phyloP scores from a whole-genome alignment of 2,113 vertebrate species.

The Plectropomus leopardus region DNA sequence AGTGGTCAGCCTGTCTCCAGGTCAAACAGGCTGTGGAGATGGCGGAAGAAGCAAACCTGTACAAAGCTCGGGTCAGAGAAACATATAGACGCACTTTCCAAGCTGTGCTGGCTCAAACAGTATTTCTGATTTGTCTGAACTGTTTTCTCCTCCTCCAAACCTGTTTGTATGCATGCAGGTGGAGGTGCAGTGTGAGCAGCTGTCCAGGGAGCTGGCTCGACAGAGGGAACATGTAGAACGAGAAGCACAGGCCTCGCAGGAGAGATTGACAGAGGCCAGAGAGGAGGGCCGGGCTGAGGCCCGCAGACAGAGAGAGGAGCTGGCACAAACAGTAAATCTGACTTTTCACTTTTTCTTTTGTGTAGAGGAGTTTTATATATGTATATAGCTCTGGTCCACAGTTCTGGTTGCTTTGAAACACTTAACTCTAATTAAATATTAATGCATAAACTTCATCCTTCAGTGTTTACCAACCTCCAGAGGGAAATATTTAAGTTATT shows the following conservation, averaged over 20 bases:
- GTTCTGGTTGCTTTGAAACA: conserved; percentile 1
- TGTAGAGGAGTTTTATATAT: background rate
- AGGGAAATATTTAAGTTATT: background rate
- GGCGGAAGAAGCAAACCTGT: conserved; percentile 92
- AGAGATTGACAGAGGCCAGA: conserved; percentile 86
- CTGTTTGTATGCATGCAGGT: conserved; percentile 80
- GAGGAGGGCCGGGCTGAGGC: conserved; percentile 84
- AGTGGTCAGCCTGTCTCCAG: conserved; percentile 90
- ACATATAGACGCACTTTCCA: background rate
- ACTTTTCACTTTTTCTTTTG: background rate
- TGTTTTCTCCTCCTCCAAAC: background rate
- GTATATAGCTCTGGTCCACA: background rate
- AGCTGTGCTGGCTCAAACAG: background rate
- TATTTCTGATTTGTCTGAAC: background rate
- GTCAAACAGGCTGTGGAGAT: conserved; percentile 92
- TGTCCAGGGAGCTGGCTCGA: conserved; percentile 88
- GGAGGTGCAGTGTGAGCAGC: conserved; percentile 89
- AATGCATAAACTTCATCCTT: too few relatives aligned
- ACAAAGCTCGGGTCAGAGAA: conserved; percentile 88
- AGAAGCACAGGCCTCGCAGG: conserved; percentile 84
- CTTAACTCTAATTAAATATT: too few relatives aligned
- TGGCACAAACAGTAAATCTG: conserved; percentile 84
- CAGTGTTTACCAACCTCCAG: background rate
- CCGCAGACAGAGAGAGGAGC: conserved; percentile 87
- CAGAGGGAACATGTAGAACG: conserved; percentile 87